phyloP scores from a whole-genome alignment of 2,888 invertebrate genomes.

The Caenorhabditis wallacei region DNA sequence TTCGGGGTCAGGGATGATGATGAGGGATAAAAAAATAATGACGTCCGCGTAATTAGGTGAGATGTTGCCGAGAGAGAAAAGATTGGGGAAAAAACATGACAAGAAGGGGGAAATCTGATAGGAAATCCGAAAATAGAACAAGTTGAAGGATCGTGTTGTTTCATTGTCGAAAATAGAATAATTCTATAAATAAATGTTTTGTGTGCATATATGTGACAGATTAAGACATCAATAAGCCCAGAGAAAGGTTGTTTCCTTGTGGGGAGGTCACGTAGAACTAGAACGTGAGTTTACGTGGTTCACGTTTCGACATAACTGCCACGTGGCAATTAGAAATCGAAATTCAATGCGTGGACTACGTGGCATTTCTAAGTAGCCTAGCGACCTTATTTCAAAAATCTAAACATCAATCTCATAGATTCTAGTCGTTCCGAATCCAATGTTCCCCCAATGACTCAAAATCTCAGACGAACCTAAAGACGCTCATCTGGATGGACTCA shows the following conservation, averaged over 20 bases:
- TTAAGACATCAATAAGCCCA: too few relatives aligned
- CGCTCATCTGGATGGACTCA: not conserved
- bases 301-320: too few relatives aligned
- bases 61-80: not conserved
- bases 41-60: constrained; percentile 23
- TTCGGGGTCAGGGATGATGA: constrained; percentile 27
- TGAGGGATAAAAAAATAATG: constrained; percentile 30
- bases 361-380: too few relatives aligned
- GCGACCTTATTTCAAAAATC: too few relatives aligned
- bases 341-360: too few relatives aligned
- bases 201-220: not conserved
- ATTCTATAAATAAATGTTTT: not conserved
- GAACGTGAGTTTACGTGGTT: too few relatives aligned
- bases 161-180: constrained; percentile 7
- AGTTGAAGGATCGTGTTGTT: not conserved
- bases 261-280: too few relatives aligned
- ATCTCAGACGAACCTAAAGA: not conserved
- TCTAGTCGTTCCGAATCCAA: not conserved
- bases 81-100: constrained; percentile 1
- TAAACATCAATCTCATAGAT: too few relatives aligned
- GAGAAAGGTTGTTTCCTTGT: too few relatives aligned
- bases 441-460: not conserved
- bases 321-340: too few relatives aligned
- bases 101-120: constrained; percentile 3
- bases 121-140: not conserved